Percentiles rank a stretch among this genome's conserved stretches.
Conservation (phyloP, 2,113 vertebrate species). For the Cranoglanis bouderius region DNA sequence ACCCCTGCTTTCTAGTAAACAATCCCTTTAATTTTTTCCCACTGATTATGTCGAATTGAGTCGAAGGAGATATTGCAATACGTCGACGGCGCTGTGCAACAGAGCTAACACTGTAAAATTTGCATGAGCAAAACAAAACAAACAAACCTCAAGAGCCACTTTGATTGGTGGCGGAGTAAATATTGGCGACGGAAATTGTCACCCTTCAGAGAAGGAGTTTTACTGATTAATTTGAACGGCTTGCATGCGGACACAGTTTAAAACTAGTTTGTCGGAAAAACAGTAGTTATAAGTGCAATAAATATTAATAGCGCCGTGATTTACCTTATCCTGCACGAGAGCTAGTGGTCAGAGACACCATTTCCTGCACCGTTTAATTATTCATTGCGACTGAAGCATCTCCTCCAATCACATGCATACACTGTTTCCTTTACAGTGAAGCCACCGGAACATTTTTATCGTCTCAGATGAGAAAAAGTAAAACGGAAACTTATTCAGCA, state of each 20-base stretch:
- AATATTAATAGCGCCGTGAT: slow-evolving; percentile 52
- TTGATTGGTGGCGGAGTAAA: slow-evolving; percentile 48
- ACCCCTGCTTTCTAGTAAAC: neutral
- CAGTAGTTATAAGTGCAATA: slow-evolving; percentile 46
- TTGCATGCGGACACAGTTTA: slow-evolving; percentile 21
- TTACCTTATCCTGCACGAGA: slow-evolving; percentile 42
- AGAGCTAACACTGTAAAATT: slow-evolving; percentile 15
- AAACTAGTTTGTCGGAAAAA: slow-evolving; percentile 39
- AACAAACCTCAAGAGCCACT: neutral
- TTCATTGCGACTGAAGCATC: slow-evolving; percentile 42
- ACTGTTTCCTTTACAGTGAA: neutral
- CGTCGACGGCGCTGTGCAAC: neutral
- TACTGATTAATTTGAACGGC: slow-evolving; percentile 24
- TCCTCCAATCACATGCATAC: slow-evolving; percentile 13
- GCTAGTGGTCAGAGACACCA: slow-evolving; percentile 35
- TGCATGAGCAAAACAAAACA: slow-evolving; percentile 24
- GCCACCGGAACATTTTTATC: neutral
- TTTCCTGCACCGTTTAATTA: slow-evolving; percentile 35
- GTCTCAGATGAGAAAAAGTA: neutral
- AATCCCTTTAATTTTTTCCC: neutral
- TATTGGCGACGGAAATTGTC: slow-evolving; percentile 39
- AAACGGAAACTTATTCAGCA: neutral
- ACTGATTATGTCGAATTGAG: neutral
- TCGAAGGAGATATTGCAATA: neutral
- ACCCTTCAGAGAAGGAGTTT: slow-evolving; percentile 18